Conservation (phyloP, 2,797 vertebrate genomes). For the Scolopax rusticola region DNA sequence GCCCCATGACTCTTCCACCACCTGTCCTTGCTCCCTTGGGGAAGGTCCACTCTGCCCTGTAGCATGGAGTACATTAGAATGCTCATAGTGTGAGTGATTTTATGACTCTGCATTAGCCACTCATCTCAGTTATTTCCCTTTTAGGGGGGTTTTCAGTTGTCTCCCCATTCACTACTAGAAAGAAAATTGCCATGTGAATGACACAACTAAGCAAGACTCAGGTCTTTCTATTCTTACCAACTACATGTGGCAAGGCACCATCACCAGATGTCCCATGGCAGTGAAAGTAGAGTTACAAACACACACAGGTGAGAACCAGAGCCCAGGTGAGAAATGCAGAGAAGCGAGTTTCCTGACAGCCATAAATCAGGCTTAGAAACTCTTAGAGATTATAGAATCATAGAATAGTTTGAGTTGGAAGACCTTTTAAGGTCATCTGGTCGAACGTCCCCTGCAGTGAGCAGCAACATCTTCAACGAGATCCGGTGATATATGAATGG, state of each 20-base stretch:
- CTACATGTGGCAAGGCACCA: neutral
- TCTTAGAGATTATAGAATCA: neutral
- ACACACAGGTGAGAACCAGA: neutral
- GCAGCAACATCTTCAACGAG: neutral
- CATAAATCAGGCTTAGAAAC: neutral
- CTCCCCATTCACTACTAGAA: neutral
- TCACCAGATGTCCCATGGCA: neutral
- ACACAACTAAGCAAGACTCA: neutral
- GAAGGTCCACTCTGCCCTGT: neutral
- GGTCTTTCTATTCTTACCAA: neutral
- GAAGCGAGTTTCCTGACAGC: rapidly evolving
- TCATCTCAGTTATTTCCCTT: neutral
- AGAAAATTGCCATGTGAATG: neutral
- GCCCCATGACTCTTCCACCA: neutral
- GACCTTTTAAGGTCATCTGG: neutral
- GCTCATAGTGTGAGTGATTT: neutral
- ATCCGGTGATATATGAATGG: neutral
- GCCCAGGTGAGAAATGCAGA: neutral
- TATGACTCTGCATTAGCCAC: neutral
- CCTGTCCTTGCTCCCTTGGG: neutral
- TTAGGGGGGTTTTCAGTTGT: neutral
- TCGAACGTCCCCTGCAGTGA: neutral
- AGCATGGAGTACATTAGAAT: neutral
- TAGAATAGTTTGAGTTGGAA: neutral
- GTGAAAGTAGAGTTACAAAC: neutral